A percentile compares a stretch with the other conserved stretches of the same genome.
Conservation (phyloP, 2,888 invertebrate species). For the Latheticus oryzae region DNA sequence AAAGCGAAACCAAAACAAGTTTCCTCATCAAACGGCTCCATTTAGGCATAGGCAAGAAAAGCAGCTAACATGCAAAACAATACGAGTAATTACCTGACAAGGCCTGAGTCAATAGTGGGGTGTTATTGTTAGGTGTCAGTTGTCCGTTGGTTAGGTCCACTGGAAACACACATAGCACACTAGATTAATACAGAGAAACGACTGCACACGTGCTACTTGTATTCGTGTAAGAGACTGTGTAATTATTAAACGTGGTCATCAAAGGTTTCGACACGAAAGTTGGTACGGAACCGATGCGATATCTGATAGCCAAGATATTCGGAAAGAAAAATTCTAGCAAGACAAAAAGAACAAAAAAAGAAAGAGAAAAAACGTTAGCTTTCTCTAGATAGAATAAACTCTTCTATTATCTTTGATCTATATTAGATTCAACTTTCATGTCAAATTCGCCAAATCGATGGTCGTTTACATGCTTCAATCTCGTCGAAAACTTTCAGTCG, state of each 20-base stretch:
- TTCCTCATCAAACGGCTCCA: conserved; percentile 39
- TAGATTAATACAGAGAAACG: conserved; percentile 57
- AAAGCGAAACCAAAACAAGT: conserved; percentile 33
- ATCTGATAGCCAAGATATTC: no score
- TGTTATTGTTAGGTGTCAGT: conserved; percentile 96
- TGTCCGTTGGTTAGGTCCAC: conserved; percentile 97
- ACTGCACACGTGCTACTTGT: conserved; percentile 48
- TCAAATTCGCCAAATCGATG: conserved; percentile 49
- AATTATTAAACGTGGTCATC: conserved; percentile 24
- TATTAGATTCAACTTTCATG: conserved; percentile 47
- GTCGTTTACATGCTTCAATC: conserved; percentile 44
- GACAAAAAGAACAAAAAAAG: conserved; percentile 15
- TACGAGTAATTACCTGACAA: conserved; percentile 83
- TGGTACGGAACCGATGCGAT: conserved; percentile 21
- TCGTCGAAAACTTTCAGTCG: conserved; percentile 40
- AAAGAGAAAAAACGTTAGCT: conserved; percentile 34
- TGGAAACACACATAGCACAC: conserved; percentile 67
- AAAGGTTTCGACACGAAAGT: conserved; percentile 39
- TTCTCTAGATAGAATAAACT: conserved; percentile 30
- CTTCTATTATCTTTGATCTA: conserved; percentile 39
- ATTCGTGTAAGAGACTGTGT: conserved; percentile 53
- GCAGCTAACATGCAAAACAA: conserved; percentile 54
- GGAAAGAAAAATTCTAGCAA: conserved; percentile 7
- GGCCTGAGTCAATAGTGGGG: conserved; percentile 94
- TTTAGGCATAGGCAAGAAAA: conserved; percentile 42